Conservation (phyloP, 2,797 vertebrate species). For the Sciaenops ocellatus region DNA sequence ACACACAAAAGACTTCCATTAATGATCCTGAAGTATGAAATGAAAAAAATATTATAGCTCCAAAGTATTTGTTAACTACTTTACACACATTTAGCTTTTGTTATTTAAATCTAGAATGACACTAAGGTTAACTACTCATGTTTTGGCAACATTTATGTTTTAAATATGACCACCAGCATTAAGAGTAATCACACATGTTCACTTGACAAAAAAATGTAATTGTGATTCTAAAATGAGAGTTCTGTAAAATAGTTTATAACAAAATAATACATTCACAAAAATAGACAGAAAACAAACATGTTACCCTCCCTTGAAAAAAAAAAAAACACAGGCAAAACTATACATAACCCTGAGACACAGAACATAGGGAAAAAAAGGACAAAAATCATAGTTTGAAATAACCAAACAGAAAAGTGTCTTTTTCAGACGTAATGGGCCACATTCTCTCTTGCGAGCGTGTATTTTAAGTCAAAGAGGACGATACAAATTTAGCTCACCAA, state of each 20-base stretch:
- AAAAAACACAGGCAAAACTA: conserved; percentile 42
- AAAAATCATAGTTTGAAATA: conserved; percentile 33
- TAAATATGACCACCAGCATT: conserved; percentile 24
- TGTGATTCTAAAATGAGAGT: conserved; percentile 31
- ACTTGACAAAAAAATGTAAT: conserved; percentile 41
- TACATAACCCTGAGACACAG: conserved; percentile 80
- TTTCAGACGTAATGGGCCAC: conserved; percentile 65
- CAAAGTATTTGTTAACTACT: conserved; percentile 45
- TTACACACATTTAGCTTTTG: conserved; percentile 47
- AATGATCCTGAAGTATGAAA: conserved; percentile 38
- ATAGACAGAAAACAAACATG: conserved; percentile 31
- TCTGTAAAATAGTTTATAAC: conserved; percentile 37
- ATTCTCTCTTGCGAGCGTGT: conserved; percentile 58
- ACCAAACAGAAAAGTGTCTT: conserved; percentile 60
- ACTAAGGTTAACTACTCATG: conserved; percentile 42
- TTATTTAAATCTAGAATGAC: conserved; percentile 43
- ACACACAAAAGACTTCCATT: conserved; percentile 64
- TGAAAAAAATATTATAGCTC: conserved; percentile 39
- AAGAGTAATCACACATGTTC: conserved; percentile 28
- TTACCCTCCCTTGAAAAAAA: conserved; percentile 49
- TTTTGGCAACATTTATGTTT: conserved; percentile 65
- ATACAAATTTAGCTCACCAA: conserved; percentile 82
- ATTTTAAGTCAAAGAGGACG: conserved; percentile 71
- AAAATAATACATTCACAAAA: conserved; percentile 71
- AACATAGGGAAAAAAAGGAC: conserved; percentile 25